Base-by-base conservation (phyloP, 2,113 vertebrate species). In the Melanostigma gelatinosum region DNA sequence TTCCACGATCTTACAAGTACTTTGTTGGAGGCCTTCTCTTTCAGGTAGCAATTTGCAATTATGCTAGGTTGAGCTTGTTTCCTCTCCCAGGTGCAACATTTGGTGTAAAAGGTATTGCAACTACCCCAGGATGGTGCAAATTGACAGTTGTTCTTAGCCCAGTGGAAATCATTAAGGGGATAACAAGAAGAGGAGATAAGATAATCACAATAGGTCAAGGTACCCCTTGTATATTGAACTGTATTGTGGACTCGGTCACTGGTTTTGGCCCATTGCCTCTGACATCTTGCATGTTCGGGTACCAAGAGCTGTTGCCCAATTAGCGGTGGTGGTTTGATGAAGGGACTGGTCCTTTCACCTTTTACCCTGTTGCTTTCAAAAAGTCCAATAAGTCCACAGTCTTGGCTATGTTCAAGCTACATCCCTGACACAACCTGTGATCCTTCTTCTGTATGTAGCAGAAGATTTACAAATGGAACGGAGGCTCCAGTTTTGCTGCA, bases 401-500 rank as follows among this genome's bases (percentile, higher is more conserved):
- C 12, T 44, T 52, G 15, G 20, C 48, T 6, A 20, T 3, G 27
- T 61, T 64, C 6, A 63, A 62, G 46, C 29, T 16, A 22, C n/a
- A 22, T 8, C 16, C 3, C 13, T 57, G 29, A 27, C 4, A 0
- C 46, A 55, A n/a, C n/a, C 38, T 27, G 1, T 32, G 18, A 55
- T 60, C 2, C n/a, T 55, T 34, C n/a, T 61, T 32, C 15, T 67
- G 3, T 16, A 12, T 52, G 48, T 24, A 60, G 24, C 58, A 27
- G 32, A 36, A 60, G 20, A 42, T 64, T 80, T 72, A 20, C 29
- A 63, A 55, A 62, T 72, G 54, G 8, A 72, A n/a, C 5, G 4
- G 36, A 42, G 57, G 27, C 44, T 65, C 22, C 16, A 12, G 34
- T 62, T 79, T 6, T 72, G 85, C 75, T 79, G 60, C 60, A 38